phyloP scores from a whole-genome alignment of 2,888 invertebrate species.

The Perizoma flavofasciatum region DNA sequence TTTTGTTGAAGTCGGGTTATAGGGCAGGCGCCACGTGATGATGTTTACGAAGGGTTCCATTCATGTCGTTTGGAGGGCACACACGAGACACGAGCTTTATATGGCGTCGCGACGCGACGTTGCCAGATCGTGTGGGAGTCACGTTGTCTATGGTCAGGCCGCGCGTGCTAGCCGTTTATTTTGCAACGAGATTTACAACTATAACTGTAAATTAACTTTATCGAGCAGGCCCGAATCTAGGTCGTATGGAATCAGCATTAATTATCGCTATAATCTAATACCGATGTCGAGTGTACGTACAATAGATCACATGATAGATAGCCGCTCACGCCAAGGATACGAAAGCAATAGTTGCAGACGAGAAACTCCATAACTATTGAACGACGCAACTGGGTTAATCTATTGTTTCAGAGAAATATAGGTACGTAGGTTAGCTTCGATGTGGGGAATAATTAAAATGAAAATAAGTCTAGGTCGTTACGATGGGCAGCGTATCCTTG shows the following conservation, averaged over 20 bases:
- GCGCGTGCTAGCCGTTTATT: constrained; percentile 75
- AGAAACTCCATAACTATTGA: constrained; percentile 60
- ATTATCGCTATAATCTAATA: constrained; percentile 82
- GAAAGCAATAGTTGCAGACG: constrained; percentile 65
- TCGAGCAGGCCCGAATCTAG: constrained; percentile 79
- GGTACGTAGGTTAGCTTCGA: constrained; percentile 54
- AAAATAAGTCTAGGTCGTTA: constrained; percentile 80
- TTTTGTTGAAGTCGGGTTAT: constrained; percentile 53
- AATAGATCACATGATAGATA: constrained; percentile 83
- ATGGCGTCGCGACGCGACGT: constrained; percentile 43
- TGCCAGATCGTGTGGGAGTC: constrained; percentile 65
- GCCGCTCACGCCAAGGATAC: constrained; percentile 77
- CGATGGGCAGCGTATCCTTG: constrained; percentile 72
- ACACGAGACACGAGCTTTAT: constrained; percentile 38
- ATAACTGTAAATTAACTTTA: constrained; percentile 83
- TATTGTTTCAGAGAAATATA: constrained; percentile 73
- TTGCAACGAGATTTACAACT: constrained; percentile 83
- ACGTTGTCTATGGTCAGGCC: constrained; percentile 79
- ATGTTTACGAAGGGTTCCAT: constrained; percentile 66
- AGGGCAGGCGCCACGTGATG: constrained; percentile 60
- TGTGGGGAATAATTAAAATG: constrained; percentile 74
- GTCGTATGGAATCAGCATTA: constrained; percentile 84
- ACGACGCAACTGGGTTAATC: constrained; percentile 71
- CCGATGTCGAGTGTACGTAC: constrained; percentile 77
- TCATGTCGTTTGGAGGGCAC: constrained; percentile 52